Conservation (phyloP, 2,888 invertebrate genomes). For the Tryphoninae sp. region DNA sequence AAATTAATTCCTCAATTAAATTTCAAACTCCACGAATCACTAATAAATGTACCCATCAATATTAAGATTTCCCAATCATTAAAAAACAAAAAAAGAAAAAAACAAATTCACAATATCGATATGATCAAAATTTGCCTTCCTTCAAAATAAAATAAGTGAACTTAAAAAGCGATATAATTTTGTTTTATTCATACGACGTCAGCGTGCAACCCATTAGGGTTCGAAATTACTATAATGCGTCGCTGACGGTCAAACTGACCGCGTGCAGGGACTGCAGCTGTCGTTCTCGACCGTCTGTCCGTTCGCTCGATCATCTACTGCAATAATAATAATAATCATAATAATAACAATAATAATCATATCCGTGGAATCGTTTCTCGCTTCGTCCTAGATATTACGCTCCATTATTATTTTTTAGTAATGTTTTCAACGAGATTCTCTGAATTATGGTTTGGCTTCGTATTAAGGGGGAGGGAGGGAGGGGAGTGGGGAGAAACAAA, state of each 20-base stretch:
- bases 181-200: neutral
- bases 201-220: neutral
- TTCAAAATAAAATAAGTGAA: too few relatives aligned
- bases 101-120: too few relatives aligned
- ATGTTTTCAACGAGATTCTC: slow-evolving; percentile 38
- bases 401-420: neutral
- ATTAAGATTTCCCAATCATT: too few relatives aligned
- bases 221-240: slow-evolving; percentile 53
- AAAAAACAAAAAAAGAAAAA: too few relatives aligned
- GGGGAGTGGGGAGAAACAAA: slow-evolving; percentile 48
- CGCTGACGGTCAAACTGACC: slow-evolving; percentile 46
- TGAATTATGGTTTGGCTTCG: slow-evolving; percentile 23
- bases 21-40: too few relatives aligned
- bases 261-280: slow-evolving; percentile 54
- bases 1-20: too few relatives aligned
- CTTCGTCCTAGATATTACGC: neutral
- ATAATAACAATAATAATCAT: neutral
- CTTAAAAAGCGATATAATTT: too few relatives aligned
- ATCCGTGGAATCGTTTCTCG: neutral
- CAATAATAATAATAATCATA: neutral
- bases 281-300: slow-evolving; percentile 52
- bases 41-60: too few relatives aligned
- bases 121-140: too few relatives aligned
- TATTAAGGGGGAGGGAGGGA: neutral
- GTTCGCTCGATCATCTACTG: neutral